Evolutionary conservation across 1,140 invertebrate species (phyloP), one percentile per base, ranked within the genome.

Genomic region (Musca domestica): DNA sequence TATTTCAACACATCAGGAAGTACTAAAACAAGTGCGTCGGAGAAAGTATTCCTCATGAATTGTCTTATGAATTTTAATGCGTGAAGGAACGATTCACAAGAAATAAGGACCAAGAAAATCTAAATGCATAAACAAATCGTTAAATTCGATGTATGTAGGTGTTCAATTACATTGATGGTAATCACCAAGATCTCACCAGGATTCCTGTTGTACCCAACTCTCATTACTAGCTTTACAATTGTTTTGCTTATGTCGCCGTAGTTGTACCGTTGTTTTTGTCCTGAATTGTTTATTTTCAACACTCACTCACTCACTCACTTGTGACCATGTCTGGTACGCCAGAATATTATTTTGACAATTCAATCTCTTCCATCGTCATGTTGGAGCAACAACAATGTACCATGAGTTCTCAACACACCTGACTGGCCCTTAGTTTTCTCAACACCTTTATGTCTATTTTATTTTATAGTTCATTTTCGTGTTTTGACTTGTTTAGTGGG

Each of bases 1-100:
- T 34, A 34, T 34, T 41, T 20, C 2, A 34, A 34, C 30, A 58
- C 14, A 58, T 15, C 6, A 41, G 34, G 34, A 61, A 30, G 34
- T 34, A 17, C 30, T 34, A 61, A 19, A 34, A 17, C 17, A 51
- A 51, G 9, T 61, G 4, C 27, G 4, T 30, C 3, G 34, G 23
- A 19, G 34, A 61, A 20, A 23, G 27, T 34, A 19, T 20, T 9
- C 30, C 3, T 3, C 30, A 1, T 41, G 10, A 61, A 19, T 61
- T 61, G 27, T 61, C 27, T 61, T 61, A 61, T 61, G 56, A 61
- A 61, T 61, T 20, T 61, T 61, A 61, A 61, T 41, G 10, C 5
- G 12, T 41, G 6, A 10, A 2, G 6, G 34, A 41, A 41, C 10
- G 20, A 20, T 34, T 61, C 34, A n/a, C n/a, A 41, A 34, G 34